phyloP scores from a whole-genome alignment of 2,888 invertebrate species.

The Fragum whitleyi region DNA sequence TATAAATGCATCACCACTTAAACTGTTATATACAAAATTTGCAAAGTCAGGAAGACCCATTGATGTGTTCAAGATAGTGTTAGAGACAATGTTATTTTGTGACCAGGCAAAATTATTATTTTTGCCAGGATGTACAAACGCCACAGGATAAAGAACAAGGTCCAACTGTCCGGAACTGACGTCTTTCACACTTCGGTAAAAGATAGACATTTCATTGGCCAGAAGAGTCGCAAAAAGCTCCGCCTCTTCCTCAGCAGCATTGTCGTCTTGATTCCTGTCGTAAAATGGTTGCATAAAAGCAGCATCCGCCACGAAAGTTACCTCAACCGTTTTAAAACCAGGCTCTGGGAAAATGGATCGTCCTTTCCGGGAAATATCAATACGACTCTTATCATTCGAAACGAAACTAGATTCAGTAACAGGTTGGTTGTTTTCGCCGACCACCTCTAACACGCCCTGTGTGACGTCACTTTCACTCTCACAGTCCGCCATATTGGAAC shows the following conservation, averaged over 20 bases:
- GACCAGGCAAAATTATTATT: conserved; percentile 7
- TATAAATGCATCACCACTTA: not conserved
- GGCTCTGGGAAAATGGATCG: conserved; percentile 3
- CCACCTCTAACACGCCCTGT: not conserved
- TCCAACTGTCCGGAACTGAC: not conserved
- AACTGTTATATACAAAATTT: not conserved
- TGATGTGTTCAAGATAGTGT: not conserved
- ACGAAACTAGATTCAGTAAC: not conserved
- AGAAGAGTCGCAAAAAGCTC: conserved; percentile 11
- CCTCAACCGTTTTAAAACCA: conserved; percentile 9
- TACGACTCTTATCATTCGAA: not conserved
- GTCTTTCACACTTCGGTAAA: conserved; percentile 8
- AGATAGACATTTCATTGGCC: conserved; percentile 17
- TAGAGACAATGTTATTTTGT: not conserved
- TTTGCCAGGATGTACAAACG: conserved; percentile 10
- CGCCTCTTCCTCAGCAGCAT: conserved; percentile 12
- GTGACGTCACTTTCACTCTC: not conserved
- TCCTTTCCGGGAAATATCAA: not conserved
- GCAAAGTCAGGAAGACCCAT: not conserved
- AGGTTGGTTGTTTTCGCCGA: not conserved
- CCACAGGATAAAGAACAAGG: not conserved
- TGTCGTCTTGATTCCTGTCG: conserved; percentile 7
- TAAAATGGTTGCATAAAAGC: conserved; percentile 11
- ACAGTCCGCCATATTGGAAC: conserved; percentile 13
- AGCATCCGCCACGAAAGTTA: not conserved